Base-by-base conservation (phyloP, 2,797 vertebrate species). In the Sebastes elongatus region DNA sequence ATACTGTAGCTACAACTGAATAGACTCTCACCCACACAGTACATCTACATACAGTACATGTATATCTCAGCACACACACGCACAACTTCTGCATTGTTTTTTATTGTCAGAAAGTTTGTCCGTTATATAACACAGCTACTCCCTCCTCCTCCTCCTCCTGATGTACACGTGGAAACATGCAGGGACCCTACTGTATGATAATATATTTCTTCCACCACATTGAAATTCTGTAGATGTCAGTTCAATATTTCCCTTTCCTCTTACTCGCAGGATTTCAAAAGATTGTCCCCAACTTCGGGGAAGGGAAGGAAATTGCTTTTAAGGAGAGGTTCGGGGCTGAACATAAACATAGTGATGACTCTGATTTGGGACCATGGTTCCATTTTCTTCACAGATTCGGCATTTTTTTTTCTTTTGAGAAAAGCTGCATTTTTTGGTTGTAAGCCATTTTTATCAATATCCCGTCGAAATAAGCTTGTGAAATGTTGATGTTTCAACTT, bases 281-380 rank as follows among this genome's bases (percentile, higher is more conserved):
- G 85, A 85, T 88, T 85, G 84, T 85, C 72, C 74, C 71, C 67
- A 78, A 75, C 74, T 84, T 78, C 7, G 18, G 70, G 70, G 57
- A 74, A 71, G 66, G 84, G 63, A 70, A 81, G 70, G 82, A 87
- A 90, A 93, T 89, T 89, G 76, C 88, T 85, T 91, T 81, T 81
- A 85, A 81, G 82, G 77, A 80, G 78, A 69, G 81, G 28, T 89
- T 74, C 59, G n/a, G 57, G 53, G 56, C 71, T 82, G 76, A 82
- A 81, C 80, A 78, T 74, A 87, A 88, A 91, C 82, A 83, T 28
- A 52, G 74, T 38, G 64, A 81, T 74, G 74, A 86, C 75, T 84
- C 64, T 81, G 81, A 86, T 88, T 86, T 60, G 75, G 64, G 18
- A 55, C 67, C 42, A 22, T 25, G 25, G 27, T 38, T 76, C 38